phyloP scores from a whole-genome alignment of 2,888 invertebrate species.

The Apamea crenata region DNA sequence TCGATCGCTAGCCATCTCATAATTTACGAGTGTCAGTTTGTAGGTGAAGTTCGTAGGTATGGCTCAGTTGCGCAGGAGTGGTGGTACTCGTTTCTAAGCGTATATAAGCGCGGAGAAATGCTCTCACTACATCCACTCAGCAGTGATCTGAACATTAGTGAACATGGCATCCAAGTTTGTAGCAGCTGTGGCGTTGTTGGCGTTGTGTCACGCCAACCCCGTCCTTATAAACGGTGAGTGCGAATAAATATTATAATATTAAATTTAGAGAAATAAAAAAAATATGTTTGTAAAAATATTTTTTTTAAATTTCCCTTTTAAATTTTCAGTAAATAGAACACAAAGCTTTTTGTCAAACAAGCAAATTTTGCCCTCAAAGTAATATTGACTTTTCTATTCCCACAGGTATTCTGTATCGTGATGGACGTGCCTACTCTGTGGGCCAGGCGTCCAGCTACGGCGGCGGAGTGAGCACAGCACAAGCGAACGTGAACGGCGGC shows the following conservation, averaged over 20 bases:
- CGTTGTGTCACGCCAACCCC: conserved; percentile 82
- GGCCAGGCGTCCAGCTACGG: conserved; percentile 79
- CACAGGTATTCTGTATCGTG: conserved; percentile 80
- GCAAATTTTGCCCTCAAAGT: not conserved
- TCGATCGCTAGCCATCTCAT: conserved; percentile 78
- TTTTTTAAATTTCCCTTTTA: not conserved
- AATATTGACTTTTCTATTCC: conserved; percentile 30
- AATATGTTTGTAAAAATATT: not conserved
- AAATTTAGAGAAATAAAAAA: not conserved
- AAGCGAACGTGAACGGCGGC: conserved; percentile 75
- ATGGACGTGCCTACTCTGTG: conserved; percentile 80
- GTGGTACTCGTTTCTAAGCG: conserved; percentile 70
- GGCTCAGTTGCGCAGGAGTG: conserved; percentile 78
- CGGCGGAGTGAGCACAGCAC: conserved; percentile 75
- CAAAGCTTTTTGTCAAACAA: not conserved
- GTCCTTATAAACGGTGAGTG: conserved; percentile 83
- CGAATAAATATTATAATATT: not conserved
- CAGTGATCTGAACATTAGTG: conserved; percentile 65
- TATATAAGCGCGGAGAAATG: conserved; percentile 89
- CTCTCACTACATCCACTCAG: conserved; percentile 88
- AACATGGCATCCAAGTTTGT: conserved; percentile 85
- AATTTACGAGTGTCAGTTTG: conserved; percentile 84
- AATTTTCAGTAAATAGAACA: not conserved
- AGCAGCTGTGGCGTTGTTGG: conserved; percentile 80
- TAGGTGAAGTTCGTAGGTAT: conserved; percentile 86